Evolutionary conservation across 64 coral and sea anemone species (phyloP), one percentile per base, ranked within the genome.

Genomic region (Stichodactyla mertensii): DNA sequence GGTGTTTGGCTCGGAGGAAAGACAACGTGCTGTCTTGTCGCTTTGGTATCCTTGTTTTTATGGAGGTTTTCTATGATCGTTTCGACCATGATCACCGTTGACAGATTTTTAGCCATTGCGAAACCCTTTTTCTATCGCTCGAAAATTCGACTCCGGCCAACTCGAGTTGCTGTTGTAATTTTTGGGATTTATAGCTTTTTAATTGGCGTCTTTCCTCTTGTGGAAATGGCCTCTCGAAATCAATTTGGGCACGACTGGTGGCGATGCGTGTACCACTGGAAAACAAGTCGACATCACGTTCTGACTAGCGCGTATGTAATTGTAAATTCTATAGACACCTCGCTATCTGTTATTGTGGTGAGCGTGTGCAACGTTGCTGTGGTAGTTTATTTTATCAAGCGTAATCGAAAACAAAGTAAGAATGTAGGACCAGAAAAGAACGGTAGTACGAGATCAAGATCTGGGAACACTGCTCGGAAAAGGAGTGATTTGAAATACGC

Each of bases 81-180:
- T 1, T 57, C 83, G 0, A 61, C 83, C 8, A 16, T 85, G 60
- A 64, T 85, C 54, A 55, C 83, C 15, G 31, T 85, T 11, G 83
- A 85, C 56, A 85, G 83, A 36, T 85, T 61, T 64, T 23, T 85
- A 10, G 83, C 83, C 15, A 60, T 85, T 62, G 20, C 83, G 10
- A 85, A 85, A 55, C 83, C 83, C 27, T 85, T 85, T 85, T 85
- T 62, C 83, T 85, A 85, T 16, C 55, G 83, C 27, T 85, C 83
- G n/a, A 85, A 85, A 60, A 60, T 85, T 51, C 53, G 55, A 7
- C 55, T 85, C 19, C 19, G 83, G 15, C 56, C 83, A 13, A 85
- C 24, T 62, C 45, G 83, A 85, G 20, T 28, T 15, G 56, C 56
- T 55, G 53, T 85, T 57, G 53, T 36, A 20, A 22, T 85, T 24